Percentiles rank a stretch among this genome's conserved stretches.
Evolutionary conservation across 1,140 invertebrate species (phyloP).

Genomic region (Orius laevigatus): DNA sequence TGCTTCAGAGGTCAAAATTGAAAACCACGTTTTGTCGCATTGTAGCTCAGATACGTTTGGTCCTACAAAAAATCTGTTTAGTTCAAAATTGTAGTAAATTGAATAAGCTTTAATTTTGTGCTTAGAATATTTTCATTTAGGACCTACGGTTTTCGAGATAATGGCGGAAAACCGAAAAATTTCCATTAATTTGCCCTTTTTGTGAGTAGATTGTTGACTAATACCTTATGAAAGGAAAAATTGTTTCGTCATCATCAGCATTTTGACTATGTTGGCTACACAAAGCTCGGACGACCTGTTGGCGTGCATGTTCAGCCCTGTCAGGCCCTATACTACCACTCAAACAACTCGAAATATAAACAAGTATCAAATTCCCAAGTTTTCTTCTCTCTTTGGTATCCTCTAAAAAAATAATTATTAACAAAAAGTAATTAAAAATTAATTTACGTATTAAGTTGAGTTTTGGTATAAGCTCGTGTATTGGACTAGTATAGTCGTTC

Average conservation of each 20-base stretch:
- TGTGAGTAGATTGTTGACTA: no score
- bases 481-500: constrained; percentile 63
- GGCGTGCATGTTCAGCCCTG: constrained; percentile 51
- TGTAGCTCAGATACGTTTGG: no score
- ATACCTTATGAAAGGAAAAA: constrained; percentile 56
- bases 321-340: constrained; percentile 80
- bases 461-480: constrained; percentile 56
- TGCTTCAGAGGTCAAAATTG: no score
- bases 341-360: constrained; percentile 86
- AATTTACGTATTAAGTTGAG: constrained; percentile 5
- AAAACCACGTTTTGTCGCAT: no score
- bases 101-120: no score
- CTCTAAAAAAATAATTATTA: neutral
- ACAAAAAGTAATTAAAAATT: neutral
- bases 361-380: constrained; percentile 77
- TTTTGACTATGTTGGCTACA: constrained; percentile 45
- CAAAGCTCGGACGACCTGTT: constrained; percentile 39
- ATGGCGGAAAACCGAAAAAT: no score
- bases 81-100: no score
- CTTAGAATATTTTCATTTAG: no score
- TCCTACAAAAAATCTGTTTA: no score
- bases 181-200: no score
- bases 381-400: constrained; percentile 22
- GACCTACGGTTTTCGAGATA: no score
- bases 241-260: constrained; percentile 43